Percentiles rank a stretch among this genome's conserved stretches.
Evolutionary conservation across 2,888 invertebrate species (phyloP).

Genomic region (Phyto melanocephala): DNA sequence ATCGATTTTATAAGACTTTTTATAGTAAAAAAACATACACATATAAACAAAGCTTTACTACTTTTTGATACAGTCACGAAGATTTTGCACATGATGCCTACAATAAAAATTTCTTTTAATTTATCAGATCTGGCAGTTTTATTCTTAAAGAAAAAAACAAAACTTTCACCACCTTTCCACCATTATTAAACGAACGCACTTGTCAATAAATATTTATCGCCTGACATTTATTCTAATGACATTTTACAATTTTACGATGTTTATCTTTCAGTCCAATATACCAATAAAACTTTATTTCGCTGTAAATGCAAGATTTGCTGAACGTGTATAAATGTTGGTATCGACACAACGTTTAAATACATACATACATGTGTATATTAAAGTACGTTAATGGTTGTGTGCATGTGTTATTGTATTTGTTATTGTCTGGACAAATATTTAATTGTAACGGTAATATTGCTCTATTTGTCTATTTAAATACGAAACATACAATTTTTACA

Average conservation of each 20-base stretch:
- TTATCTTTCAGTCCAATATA: conserved; percentile 34
- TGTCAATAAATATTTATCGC: conserved; percentile 24
- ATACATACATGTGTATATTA: neutral
- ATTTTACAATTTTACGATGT: conserved; percentile 39
- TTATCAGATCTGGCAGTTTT: neutral
- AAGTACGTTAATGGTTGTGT: neutral
- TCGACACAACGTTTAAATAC: too few relatives aligned
- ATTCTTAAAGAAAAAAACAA: neutral
- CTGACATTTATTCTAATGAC: conserved; percentile 26
- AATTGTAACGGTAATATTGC: conserved; percentile 26
- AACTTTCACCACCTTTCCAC: neutral
- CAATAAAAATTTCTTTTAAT: neutral
- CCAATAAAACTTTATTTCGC: conserved; percentile 29
- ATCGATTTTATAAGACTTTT: too few relatives aligned
- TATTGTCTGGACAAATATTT: conserved; percentile 40
- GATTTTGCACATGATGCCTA: too few relatives aligned
- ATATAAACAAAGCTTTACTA: neutral
- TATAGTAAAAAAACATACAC: too few relatives aligned
- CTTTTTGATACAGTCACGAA: too few relatives aligned
- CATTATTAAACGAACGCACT: neutral
- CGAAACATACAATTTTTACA: neutral
- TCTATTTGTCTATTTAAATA: neutral
- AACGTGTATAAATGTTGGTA: neutral
- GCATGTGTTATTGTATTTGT: neutral
- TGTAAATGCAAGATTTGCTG: neutral